Percentiles rank a stretch among this genome's conserved stretches.
These are phyloP conservation scores for Exocentrus adspersus DNA, from an alignment of 2,888 invertebrate genomes.

Conservation along the genomic window DNA sequence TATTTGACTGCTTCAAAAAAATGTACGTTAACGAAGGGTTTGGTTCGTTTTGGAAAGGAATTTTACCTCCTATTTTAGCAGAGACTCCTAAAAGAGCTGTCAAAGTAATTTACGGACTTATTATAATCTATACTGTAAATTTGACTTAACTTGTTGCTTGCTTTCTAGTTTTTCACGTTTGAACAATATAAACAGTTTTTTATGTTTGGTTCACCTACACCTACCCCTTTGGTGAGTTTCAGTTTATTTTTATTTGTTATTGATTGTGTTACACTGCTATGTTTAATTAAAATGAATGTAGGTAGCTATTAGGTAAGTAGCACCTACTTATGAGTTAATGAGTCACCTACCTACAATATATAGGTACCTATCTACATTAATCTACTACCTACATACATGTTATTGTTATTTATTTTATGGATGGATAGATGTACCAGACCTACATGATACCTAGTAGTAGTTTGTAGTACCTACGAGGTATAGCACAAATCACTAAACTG, in stretches of 20 bases:
- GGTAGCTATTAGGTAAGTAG: too few relatives aligned
- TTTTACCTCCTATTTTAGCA: conserved; percentile 90
- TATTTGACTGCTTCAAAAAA: conserved; percentile 87
- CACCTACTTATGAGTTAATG: too few relatives aligned
- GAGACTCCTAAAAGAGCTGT: conserved; percentile 96
- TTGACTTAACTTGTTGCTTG: conserved; percentile 28
- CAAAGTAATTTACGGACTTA: conserved; percentile 67
- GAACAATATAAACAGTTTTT: conserved; percentile 92
- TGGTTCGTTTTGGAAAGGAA: conserved; percentile 91
- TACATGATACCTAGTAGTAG: too few relatives aligned
- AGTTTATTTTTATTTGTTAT: conserved; percentile 3
- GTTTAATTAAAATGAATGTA: too few relatives aligned
- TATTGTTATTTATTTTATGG: too few relatives aligned
- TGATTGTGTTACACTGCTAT: too few relatives aligned
- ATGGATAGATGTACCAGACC: too few relatives aligned
- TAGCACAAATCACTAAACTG: too few relatives aligned
- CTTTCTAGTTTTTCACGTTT: conserved; percentile 84
- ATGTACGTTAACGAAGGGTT: conserved; percentile 89
- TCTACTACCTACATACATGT: too few relatives aligned
- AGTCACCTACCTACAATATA: too few relatives aligned
- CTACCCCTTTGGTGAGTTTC: conserved; percentile 78
- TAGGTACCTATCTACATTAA: too few relatives aligned
- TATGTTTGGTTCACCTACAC: conserved; percentile 77
- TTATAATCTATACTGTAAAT: not conserved
- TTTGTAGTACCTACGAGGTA: too few relatives aligned